A percentile compares a stretch with the other conserved stretches of the same genome.
Conservation (phyloP, 1,140 invertebrate genomes). For the Formica exsecta region DNA sequence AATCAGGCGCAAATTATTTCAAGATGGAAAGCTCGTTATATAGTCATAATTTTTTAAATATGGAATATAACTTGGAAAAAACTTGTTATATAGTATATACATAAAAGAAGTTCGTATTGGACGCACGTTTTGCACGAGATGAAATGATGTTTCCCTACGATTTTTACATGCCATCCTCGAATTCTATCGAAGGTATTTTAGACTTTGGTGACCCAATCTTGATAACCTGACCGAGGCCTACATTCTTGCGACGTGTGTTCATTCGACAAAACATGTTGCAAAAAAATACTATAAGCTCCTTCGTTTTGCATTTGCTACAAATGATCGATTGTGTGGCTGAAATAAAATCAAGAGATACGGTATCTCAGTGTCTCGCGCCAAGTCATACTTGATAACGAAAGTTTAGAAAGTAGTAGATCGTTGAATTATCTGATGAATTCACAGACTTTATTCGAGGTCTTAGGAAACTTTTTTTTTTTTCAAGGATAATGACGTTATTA, state of each 20-base stretch:
- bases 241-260: constrained; percentile 70
- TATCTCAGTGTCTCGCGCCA: too few species aligned
- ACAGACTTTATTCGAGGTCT: constrained; percentile 19
- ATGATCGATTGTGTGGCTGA: constrained; percentile 31
- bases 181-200: constrained; percentile 36
- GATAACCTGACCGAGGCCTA: constrained; percentile 74
- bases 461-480: not conserved
- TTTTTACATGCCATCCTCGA: not conserved
- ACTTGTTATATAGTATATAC: not conserved
- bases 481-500: constrained; percentile 20
- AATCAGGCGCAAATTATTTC: constrained; percentile 5
- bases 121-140: not conserved
- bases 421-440: constrained; percentile 34
- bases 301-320: constrained; percentile 9
- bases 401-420: not conserved
- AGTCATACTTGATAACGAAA: constrained; percentile 21
- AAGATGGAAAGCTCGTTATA: not conserved
- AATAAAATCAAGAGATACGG: constrained; percentile 3
- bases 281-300: constrained; percentile 59
- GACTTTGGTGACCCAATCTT: constrained; percentile 58
- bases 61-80: not conserved
- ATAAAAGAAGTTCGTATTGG: not conserved
- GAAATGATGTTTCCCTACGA: not conserved
- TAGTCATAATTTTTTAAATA: not conserved
- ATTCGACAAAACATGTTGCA: constrained; percentile 64